Base-by-base conservation (phyloP, 2,888 invertebrate species). In the Lasiommata megera region DNA sequence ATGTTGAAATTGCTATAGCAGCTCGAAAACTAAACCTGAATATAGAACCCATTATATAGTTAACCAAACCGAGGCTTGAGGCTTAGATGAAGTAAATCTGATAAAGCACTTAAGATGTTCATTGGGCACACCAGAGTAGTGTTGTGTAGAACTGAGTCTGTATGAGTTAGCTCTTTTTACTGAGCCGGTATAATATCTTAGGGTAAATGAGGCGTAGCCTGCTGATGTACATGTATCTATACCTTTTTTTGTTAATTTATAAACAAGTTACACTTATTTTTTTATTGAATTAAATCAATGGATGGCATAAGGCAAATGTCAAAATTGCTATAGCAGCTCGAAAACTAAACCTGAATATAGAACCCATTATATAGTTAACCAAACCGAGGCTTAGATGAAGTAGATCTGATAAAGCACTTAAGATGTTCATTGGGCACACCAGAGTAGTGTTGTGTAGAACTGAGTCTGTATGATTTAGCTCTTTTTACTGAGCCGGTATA, bases 351-450 rank as follows among this genome's bases (percentile, higher is more conserved):
- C n/a, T n/a, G n/a, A n/a, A n/a, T n/a, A n/a, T n/a, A n/a, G n/a
- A n/a, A n/a, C n/a, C n/a, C n/a, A n/a, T n/a, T n/a, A n/a, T n/a
- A n/a, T n/a, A n/a, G n/a, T n/a, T n/a, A n/a, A n/a, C n/a, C n/a
- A n/a, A n/a, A n/a, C n/a, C n/a, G n/a, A n/a, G 71, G 73, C 82
- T 84, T 84, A 83, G n/a, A n/a, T n/a, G 84, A 88, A 88, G 81
- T 88, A 88, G 86, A 88, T 87, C 88, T 83, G 80, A 84, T 88
- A 84, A 82, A 84, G 81, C 89, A 89, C 89, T 89, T 84, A 88
- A 88, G 82, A 80, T 67, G 79, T 81, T 88, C 85, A 87, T 88
- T 88, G 86, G 82, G 77, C 75, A 77, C 80, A 80, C 76, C 79
- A 77, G 74, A 73, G 68, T 44, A 46, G 46, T 46, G 46, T 16